Evolutionary conservation across 1,140 invertebrate genomes (phyloP).

Genomic region (Atta colombica): DNA sequence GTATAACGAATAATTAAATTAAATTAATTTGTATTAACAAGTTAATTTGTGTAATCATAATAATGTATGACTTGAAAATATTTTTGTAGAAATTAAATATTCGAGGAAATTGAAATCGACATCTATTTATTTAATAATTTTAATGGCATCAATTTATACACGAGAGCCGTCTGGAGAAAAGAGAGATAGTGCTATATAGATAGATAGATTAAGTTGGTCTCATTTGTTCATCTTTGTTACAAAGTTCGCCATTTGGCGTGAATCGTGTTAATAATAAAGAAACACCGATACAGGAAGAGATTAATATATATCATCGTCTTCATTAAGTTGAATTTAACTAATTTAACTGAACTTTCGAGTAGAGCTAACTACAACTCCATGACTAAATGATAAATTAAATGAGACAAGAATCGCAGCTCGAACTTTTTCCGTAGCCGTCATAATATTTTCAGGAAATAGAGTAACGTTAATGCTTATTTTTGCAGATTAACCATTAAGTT

Average conservation of each 20-base stretch:
- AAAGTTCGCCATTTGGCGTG: neutral
- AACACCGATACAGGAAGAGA: neutral
- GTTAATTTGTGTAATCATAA: too few species aligned
- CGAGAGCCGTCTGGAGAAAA: conserved; percentile 41
- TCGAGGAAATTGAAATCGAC: conserved; percentile 64
- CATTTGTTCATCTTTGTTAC: conserved; percentile 17
- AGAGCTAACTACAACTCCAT: neutral
- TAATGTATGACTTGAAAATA: conserved; percentile 1
- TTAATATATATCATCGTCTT: neutral
- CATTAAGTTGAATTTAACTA: conserved; percentile 11
- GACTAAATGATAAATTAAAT: conserved; percentile 32
- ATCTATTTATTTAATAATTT: conserved; percentile 69
- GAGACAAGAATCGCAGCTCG: conserved; percentile 19
- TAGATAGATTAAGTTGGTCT: conserved; percentile 4
- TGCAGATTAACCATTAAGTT: conserved; percentile 55
- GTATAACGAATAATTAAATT: too few species aligned
- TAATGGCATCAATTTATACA: conserved; percentile 60
- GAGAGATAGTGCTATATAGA: conserved; percentile 50
- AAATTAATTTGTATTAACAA: too few species aligned
- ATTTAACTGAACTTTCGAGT: neutral
- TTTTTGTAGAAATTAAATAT: neutral
- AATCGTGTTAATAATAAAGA: conserved; percentile 54
- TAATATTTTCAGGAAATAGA: conserved; percentile 57
- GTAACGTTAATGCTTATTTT: conserved; percentile 57
- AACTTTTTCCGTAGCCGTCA: neutral